Evolutionary conservation across 2,113 vertebrate species (phyloP).

Genomic region (Megaleporinus macrocephalus): DNA sequence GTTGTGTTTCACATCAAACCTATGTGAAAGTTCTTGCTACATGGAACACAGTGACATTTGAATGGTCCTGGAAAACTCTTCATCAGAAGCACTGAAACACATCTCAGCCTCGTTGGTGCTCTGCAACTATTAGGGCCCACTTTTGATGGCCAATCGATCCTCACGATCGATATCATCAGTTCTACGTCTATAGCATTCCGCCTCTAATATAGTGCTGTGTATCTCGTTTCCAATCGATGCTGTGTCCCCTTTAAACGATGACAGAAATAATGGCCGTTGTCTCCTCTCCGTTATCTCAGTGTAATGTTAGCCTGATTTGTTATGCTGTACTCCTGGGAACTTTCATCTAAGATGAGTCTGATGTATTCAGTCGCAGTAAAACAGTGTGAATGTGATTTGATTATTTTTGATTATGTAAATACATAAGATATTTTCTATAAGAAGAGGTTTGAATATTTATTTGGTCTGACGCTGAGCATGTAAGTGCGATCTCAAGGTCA

Average conservation of each 20-base stretch:
- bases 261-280: conserved; percentile 23
- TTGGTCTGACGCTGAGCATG: conserved; percentile 91
- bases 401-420: conserved; percentile 92
- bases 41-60: conserved; percentile 11
- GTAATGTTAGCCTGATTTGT: conserved; percentile 40
- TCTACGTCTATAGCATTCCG: conserved; percentile 9
- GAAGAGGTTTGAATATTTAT: conserved; percentile 80
- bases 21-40: conserved; percentile 1
- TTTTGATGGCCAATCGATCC: conserved; percentile 32
- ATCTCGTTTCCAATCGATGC: conserved; percentile 22
- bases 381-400: conserved; percentile 81
- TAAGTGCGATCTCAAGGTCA: conserved; percentile 79
- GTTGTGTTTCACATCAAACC: conserved; percentile 32
- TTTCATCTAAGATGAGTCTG: conserved; percentile 73
- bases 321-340: conserved; percentile 30
- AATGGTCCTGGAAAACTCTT: not conserved
- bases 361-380: conserved; percentile 74
- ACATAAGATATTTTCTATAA: conserved; percentile 88
- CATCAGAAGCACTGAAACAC: not conserved
- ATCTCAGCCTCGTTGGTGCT: conserved; percentile 8
- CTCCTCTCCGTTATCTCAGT: conserved; percentile 29
- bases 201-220: conserved; percentile 28
- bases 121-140: not conserved
- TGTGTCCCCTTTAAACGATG: conserved; percentile 45
- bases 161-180: not conserved